Evolutionary conservation across 2,113 vertebrate genomes (phyloP).

Genomic region (Apodemus speciosus): DNA sequence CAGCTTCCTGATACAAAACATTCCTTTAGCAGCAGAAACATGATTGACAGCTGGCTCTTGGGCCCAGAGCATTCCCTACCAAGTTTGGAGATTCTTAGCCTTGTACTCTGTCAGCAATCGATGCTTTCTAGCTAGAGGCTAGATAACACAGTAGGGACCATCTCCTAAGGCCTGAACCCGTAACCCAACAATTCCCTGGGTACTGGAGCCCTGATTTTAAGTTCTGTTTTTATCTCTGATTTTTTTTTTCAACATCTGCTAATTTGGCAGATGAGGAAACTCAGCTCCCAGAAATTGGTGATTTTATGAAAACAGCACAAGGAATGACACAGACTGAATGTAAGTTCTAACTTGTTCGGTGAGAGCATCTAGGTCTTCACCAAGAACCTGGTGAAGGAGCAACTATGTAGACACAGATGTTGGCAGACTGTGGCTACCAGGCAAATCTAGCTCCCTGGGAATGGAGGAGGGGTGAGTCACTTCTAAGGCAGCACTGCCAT

Average conservation of each 20-base stretch:
- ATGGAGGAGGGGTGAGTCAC: background rate
- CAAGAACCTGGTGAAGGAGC: background rate
- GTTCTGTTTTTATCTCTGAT: background rate
- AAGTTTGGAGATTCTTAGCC: slow-evolving; percentile 55
- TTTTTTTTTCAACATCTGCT: background rate
- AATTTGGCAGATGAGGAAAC: background rate
- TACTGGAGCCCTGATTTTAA: background rate
- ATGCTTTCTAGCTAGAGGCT: background rate
- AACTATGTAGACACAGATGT: background rate
- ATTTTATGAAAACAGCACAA: background rate
- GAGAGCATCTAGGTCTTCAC: background rate
- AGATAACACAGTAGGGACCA: background rate
- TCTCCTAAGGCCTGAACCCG: background rate
- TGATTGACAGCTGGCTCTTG: background rate
- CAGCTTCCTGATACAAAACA: slow-evolving; percentile 45
- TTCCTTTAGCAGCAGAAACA: slow-evolving; percentile 70
- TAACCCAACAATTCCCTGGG: background rate
- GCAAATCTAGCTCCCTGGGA: background rate
- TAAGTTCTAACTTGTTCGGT: background rate
- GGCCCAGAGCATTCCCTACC: slow-evolving; percentile 48
- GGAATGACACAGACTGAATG: background rate
- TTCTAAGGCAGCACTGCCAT: background rate
- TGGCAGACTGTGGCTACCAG: background rate
- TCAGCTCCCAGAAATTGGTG: background rate
- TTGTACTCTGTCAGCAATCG: slow-evolving; percentile 1